Percentiles rank a stretch among this genome's conserved stretches.
phyloP scores from a whole-genome alignment of 1,140 invertebrate genomes.

The Drosophila persimilis region DNA sequence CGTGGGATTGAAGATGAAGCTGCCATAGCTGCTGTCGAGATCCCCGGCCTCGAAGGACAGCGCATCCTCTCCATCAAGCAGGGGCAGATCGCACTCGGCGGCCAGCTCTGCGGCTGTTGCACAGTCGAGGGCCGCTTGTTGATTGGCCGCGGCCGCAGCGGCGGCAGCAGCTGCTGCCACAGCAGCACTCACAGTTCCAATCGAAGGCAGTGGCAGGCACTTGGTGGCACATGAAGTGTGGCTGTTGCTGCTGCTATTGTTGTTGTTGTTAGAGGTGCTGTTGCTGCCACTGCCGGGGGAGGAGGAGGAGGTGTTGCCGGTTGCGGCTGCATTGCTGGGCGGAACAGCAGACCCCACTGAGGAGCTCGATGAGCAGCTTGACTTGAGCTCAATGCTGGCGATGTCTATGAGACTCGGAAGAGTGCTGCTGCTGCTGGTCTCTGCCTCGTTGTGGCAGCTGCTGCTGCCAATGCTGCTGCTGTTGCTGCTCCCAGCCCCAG shows the following conservation, averaged over 20 bases:
- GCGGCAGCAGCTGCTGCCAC: constrained; percentile 67
- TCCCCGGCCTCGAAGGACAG: constrained; percentile 74
- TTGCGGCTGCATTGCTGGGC: constrained; percentile 19
- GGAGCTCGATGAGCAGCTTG: constrained; percentile 83
- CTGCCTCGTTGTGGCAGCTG: constrained; percentile 22
- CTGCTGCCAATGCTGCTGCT: constrained; percentile 25
- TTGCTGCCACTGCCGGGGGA: constrained; percentile 23
- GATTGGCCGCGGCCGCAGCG: constrained; percentile 61
- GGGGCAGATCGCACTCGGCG: constrained; percentile 65
- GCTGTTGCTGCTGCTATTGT: constrained; percentile 30
- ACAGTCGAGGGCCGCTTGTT: constrained; percentile 66
- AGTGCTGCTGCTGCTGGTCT: constrained; percentile 36
- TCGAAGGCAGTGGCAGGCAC: constrained; percentile 66
- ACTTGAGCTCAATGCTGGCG: constrained; percentile 82
- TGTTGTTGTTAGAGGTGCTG: constrained; percentile 37
- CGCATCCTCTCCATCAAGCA: constrained; percentile 67
- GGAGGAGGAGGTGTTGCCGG: constrained; percentile 15
- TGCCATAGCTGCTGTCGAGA: constrained; percentile 74
- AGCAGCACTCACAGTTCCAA: constrained; percentile 70
- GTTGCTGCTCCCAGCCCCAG: constrained; percentile 38
- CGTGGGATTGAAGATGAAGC: constrained; percentile 68
- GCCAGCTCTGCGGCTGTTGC: constrained; percentile 68
- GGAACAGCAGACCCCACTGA: constrained; percentile 55
- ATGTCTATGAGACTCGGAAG: constrained; percentile 64
- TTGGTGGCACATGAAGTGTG: constrained; percentile 44